Evolutionary conservation across 2,797 vertebrate species (phyloP), one percentile per base, ranked within the genome.

Genomic region (Sphaeramia orbicularis): DNA sequence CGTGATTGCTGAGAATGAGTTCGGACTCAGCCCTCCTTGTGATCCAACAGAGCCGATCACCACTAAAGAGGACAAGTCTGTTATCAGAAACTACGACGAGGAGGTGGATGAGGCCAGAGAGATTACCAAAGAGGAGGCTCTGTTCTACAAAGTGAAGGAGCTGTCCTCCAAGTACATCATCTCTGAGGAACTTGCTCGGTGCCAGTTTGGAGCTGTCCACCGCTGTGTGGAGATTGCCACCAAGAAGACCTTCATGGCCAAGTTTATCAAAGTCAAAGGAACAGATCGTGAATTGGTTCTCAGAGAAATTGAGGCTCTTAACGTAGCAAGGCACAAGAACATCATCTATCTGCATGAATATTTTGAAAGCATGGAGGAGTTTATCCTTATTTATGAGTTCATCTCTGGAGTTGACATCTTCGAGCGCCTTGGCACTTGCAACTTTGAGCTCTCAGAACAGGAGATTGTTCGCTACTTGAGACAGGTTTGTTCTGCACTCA

Each of bases 331-430:
- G 63, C 98, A 99, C 87, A 94, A 56, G 87, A 99, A 97, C 75
- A 81, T 99, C 50, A 84, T 99, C 66, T 95, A 98, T 77, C 94
- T 99, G 50, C 95, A 99, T 60, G 96, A 99, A 91, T 97, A 96
- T 64, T 99, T 99, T 94, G 98, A 99, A 84, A 99, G 98, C 86
- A 94, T 99, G 91, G 98, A 99, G 86, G 98, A 99, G 93, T 88
- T 99, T 35, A 92, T 99, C 75, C 92, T 99, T 88, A 98, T 99
- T 81, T 99, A 96, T 91, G 98, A 99, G 86, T 99, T 99, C 81
- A 94, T 99, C 80, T 99, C 98, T 49, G 98, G 98, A 58, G 93
- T 95, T 56, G 98, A 99, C 80, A 99, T 99, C 81, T 99, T 99
- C 82, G 98, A 99, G 89, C 96, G 96, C 80, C 96, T 99, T 62